phyloP scores from a whole-genome alignment of 2,888 invertebrate species.

The Cheilosia impressa region DNA sequence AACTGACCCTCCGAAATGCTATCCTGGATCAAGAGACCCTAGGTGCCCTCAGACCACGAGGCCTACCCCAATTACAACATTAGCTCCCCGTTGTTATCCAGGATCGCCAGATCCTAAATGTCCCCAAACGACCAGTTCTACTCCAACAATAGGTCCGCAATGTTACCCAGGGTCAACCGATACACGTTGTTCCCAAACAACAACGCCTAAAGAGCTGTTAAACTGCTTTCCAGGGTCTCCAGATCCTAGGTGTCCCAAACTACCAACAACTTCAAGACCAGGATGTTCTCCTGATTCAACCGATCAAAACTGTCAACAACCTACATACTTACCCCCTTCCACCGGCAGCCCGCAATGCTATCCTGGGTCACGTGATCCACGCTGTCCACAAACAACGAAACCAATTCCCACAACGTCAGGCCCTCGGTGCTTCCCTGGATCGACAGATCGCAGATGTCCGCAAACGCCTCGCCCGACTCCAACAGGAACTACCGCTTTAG shows the following conservation, averaged over 20 bases:
- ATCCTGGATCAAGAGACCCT: conserved; percentile 78
- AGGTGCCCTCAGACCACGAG: conserved; percentile 70
- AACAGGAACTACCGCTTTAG: conserved; percentile 62
- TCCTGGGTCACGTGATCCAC: conserved; percentile 4
- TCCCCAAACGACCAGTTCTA: conserved; percentile 76
- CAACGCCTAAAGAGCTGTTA: conserved; percentile 62
- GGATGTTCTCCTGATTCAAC: conserved; percentile 79
- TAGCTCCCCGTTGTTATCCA: conserved; percentile 79
- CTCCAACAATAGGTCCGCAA: conserved; percentile 61
- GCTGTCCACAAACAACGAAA: background rate
- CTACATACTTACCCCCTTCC: conserved; percentile 32
- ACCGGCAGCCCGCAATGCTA: conserved; percentile 44
- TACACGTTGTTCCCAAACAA: conserved; percentile 75
- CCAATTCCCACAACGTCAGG: background rate
- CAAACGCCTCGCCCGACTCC: conserved; percentile 44
- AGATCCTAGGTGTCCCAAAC: conserved; percentile 80
- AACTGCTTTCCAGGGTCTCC: conserved; percentile 79
- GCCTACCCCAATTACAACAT: conserved; percentile 36
- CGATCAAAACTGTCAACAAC: conserved; percentile 66
- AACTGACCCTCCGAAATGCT: conserved; percentile 76
- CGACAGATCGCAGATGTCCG: conserved; percentile 68
- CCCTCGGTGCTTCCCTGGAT: conserved; percentile 79
- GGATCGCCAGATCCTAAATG: conserved; percentile 82
- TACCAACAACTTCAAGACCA: conserved; percentile 74
- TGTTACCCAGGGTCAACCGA: conserved; percentile 79